Conservation (phyloP, 2,113 vertebrate species). For the Onychostruthus taczanowskii region DNA sequence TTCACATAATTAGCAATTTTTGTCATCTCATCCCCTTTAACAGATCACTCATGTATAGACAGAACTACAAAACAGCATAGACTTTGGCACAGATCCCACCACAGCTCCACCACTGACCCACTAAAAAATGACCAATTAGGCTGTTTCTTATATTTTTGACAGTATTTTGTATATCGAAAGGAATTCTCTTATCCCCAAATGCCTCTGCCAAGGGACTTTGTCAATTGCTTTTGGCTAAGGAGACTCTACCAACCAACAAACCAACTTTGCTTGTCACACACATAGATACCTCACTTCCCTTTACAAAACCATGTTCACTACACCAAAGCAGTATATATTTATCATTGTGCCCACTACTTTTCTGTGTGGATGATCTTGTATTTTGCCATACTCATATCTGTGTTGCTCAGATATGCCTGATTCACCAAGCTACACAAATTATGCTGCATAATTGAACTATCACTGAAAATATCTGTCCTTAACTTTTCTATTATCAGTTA, state of each 20-base stretch:
- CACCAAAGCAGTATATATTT: background rate
- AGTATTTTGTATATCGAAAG: background rate
- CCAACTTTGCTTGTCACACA: background rate
- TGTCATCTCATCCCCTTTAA: background rate
- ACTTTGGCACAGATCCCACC: background rate
- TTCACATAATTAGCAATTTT: background rate
- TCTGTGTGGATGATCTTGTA: background rate
- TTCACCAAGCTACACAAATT: background rate
- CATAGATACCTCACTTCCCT: background rate
- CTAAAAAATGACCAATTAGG: background rate
- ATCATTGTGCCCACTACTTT: background rate
- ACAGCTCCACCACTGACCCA: background rate
- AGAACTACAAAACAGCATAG: background rate
- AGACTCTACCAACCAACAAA: background rate
- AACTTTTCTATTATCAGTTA: background rate
- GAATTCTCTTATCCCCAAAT: background rate
- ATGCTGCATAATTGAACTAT: background rate
- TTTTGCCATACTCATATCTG: background rate
- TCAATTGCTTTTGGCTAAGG: background rate
- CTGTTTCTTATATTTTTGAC: background rate
- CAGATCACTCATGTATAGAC: background rate
- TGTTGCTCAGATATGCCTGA: background rate
- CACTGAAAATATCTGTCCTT: background rate
- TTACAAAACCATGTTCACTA: background rate
- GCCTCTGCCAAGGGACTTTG: background rate